Evolutionary conservation across 2,113 vertebrate species (phyloP).

Genomic region (Hystrix cristata): DNA sequence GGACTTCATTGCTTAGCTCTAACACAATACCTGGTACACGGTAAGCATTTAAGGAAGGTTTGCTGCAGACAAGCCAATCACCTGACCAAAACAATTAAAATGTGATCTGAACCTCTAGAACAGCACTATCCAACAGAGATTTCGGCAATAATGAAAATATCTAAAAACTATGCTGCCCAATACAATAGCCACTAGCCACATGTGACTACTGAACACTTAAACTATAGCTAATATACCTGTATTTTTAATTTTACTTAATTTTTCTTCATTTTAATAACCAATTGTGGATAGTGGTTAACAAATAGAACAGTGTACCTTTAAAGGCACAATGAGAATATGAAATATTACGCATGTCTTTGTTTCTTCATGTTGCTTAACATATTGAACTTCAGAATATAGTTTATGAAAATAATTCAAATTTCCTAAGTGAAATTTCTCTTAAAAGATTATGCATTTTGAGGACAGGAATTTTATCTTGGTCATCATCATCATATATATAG

Average conservation of each 20-base stretch:
- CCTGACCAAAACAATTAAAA: conserved; percentile 47
- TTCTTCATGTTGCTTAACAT: conserved; percentile 40
- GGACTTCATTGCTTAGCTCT: not conserved
- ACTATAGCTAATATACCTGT: not conserved
- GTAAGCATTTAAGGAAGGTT: not conserved
- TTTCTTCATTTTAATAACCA: conserved; percentile 54
- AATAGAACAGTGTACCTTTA: conserved; percentile 41
- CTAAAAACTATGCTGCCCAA: not conserved
- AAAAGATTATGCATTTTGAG: not conserved
- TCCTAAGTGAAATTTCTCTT: conserved; percentile 54
- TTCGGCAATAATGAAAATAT: conserved; percentile 15
- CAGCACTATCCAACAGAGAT: not conserved
- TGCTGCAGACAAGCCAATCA: conserved; percentile 14
- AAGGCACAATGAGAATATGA: conserved; percentile 26
- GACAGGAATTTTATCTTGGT: conserved; percentile 26
- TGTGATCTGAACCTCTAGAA: not conserved
- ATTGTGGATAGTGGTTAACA: conserved; percentile 1
- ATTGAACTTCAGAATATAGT: not conserved
- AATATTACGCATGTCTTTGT: conserved; percentile 30
- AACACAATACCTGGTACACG: not conserved
- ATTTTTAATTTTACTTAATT: conserved; percentile 44
- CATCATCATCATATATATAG: conserved; percentile 18
- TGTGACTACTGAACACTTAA: not conserved
- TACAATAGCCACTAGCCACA: not conserved
- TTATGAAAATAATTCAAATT: conserved; percentile 46